Base-by-base conservation (phyloP, 2,888 invertebrate species). In the Hyles lineata region DNA sequence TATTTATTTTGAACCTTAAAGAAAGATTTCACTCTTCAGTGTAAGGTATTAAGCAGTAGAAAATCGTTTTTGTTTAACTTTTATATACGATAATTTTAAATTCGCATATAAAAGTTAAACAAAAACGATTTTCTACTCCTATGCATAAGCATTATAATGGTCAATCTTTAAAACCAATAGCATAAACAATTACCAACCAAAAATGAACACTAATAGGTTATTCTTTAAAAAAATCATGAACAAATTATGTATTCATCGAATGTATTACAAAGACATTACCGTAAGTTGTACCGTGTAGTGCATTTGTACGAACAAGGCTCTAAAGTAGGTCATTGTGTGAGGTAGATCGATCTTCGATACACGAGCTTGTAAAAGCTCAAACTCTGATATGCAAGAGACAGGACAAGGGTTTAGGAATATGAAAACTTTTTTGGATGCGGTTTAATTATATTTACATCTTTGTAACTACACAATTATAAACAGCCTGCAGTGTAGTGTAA, bases 291-390 rank as follows among this genome's bases (percentile, higher is more conserved):
- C 25, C 21, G 50, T 25, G 21, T 43, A 29, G 21, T 59, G 59
- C 58, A 55, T 67, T 55, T 63, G 15, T 60, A 70, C 21, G 70
- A 70, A 59, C 69, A 61, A 52, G 32, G 55, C 23, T 29, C 17
- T 61, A 61, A 60, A 72, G 67, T 77, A 77, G 73, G 76, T 78
- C 74, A 73, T 71, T 72, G 74, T 75, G 75, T 77, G 75, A 75
- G 73, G 72, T 62, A 78, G 75, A 79, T 78, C 77, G 77, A 78
- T 79, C 75, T 74, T 17, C 74, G 74, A 76, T 76, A 81, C 74
- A 76, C 76, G 59, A 74, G 78, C 81, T 76, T 78, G 76, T 81
- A 78, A 77, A 81, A 75, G 77, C 75, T 75, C 73, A 79, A 79
- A 77, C 79, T 78, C 76, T 75, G 78, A 77, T 77, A 77, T 80